Base-by-base conservation (phyloP, 2,113 vertebrate species). In the Psilopogon haemacephalus region DNA sequence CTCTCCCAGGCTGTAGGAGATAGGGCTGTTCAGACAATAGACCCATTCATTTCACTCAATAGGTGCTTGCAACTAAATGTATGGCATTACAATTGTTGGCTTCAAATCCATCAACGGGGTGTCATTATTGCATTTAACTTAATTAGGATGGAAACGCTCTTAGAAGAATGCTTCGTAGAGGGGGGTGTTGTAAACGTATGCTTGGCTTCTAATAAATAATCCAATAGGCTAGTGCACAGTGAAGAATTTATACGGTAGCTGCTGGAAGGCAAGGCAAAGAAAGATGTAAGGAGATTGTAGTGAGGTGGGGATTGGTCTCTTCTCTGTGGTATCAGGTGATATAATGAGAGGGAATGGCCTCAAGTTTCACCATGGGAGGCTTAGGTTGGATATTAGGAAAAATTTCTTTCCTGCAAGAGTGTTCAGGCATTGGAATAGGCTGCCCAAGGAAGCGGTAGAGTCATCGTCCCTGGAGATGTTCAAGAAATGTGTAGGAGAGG, bases 51-150 rank as follows among this genome's bases (percentile, higher is more conserved):
- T 96, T 94, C 70, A 93, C 78, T 44, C 84, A 64, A 82, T 81
- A 85, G 91, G 65, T 94, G 81, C 89, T 95, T 88, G 94, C 95
- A 90, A 93, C 38, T 90, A 93, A 95, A 94, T 94, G 50, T 89
- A 95, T 93, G 75, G 42, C 85, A 87, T 94, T 87, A 88, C 96
- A 95, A 94, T 75, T 75, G 80, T 96, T 97, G 95, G 79, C 58
- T 95, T 95, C 94, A 71, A 88, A 69, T 96, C 96, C 64, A 94
- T 94, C 94, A 95, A 74, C 89, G 77, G 91, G 44, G 81, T 93
- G 92, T 77, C 84, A 86, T 97, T 97, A 96, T 88, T 65, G 5
- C 88, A 95, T 97, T 97, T 96, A 95, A 96, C 73, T 97, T 97
- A 96, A 95, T 97, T 95, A 94, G 67, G 37, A 80, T 95, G 67